Percentiles rank a stretch among this genome's conserved stretches.
Conservation (phyloP, 2,113 vertebrate genomes). For the Lagopus leucura region DNA sequence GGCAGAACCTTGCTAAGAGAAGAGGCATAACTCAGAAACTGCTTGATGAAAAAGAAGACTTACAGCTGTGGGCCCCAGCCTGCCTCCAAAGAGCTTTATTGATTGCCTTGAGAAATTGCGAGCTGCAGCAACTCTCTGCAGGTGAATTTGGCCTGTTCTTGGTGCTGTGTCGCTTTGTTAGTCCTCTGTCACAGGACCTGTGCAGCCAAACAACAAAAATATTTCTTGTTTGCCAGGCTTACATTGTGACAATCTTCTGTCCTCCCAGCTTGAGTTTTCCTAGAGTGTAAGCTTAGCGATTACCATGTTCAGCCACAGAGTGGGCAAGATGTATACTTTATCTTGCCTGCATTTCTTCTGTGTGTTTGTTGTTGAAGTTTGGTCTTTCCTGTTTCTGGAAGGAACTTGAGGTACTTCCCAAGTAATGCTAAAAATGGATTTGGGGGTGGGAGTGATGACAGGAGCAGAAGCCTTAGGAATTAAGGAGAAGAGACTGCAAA, state of each 20-base stretch:
- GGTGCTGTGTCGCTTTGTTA: not conserved
- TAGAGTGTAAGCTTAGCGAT: not conserved
- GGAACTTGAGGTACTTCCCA: not conserved
- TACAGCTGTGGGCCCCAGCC: not conserved
- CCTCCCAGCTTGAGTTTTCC: not conserved
- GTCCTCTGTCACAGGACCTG: not conserved
- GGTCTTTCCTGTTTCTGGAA: constrained; percentile 12
- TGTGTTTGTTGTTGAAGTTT: not conserved
- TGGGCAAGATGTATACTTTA: not conserved
- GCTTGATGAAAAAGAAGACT: not conserved
- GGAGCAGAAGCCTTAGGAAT: not conserved
- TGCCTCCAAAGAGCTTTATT: not conserved
- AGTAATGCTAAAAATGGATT: not conserved
- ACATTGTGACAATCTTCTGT: not conserved
- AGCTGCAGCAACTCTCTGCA: not conserved
- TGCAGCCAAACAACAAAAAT: not conserved
- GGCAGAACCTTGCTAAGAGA: not conserved
- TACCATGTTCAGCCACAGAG: not conserved
- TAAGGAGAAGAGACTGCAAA: not conserved
- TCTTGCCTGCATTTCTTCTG: not conserved
- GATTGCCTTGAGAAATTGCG: not conserved
- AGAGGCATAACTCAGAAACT: not conserved
- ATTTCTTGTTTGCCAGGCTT: not conserved
- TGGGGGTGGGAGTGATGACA: not conserved
- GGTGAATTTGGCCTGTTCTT: not conserved